Evolutionary conservation across 2,113 vertebrate species (phyloP).

Genomic region (Hippolais icterina): DNA sequence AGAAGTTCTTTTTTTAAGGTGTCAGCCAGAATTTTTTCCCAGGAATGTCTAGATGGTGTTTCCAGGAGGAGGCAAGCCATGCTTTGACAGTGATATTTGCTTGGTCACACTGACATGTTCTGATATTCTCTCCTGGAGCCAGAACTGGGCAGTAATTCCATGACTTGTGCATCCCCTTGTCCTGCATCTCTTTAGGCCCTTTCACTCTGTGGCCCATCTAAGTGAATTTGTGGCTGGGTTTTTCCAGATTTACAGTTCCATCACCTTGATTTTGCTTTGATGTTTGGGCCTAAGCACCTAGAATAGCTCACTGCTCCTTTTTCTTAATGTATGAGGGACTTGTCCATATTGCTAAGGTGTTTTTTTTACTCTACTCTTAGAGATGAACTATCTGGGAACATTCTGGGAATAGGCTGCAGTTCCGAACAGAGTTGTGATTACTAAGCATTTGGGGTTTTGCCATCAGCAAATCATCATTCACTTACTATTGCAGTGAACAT

Average conservation of each 20-base stretch:
- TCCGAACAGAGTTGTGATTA: not conserved
- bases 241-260: not conserved
- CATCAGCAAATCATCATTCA: not conserved
- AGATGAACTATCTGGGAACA: not conserved
- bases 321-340: not conserved
- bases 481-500: not conserved
- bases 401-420: not conserved
- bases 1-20: not conserved
- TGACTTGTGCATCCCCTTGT: not conserved
- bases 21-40: not conserved
- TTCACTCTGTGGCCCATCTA: not conserved
- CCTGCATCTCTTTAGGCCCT: not conserved
- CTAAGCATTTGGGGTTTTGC: not conserved
- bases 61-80: not conserved
- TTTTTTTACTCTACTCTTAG: not conserved
- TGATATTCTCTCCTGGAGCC: not conserved
- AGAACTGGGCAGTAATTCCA: not conserved
- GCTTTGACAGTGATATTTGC: not conserved
- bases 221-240: not conserved
- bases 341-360: rapidly evolving
- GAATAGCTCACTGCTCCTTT: not conserved
- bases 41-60: not conserved
- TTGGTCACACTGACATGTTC: not conserved
- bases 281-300: not conserved
- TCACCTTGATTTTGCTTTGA: not conserved